Evolutionary conservation across 2,113 vertebrate genomes (phyloP).

Genomic region (Spea multiplicata): DNA sequence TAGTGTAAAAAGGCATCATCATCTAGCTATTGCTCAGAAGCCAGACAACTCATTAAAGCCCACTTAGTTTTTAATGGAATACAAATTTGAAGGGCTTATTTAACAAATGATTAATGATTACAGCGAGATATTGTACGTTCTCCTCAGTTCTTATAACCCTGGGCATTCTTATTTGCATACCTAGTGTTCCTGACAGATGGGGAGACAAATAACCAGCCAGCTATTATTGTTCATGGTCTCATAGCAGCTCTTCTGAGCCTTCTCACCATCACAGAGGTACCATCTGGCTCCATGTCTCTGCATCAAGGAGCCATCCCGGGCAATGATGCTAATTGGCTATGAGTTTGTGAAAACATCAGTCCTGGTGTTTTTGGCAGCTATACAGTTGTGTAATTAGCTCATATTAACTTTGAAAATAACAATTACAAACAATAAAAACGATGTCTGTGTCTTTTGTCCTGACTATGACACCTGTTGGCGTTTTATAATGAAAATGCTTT

Average conservation of each 20-base stretch:
- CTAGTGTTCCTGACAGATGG: neutral
- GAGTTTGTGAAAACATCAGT: neutral
- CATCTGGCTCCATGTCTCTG: neutral
- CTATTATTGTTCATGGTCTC: neutral
- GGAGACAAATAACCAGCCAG: neutral
- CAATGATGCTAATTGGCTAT: conserved; percentile 6
- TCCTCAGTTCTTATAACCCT: neutral
- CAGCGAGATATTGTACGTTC: neutral
- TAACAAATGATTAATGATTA: neutral
- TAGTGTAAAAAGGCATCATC: neutral
- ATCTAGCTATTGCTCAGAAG: neutral
- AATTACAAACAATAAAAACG: neutral
- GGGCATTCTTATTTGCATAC: neutral
- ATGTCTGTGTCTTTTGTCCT: neutral
- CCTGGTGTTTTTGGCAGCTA: neutral
- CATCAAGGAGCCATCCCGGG: neutral
- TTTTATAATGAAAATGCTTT: neutral
- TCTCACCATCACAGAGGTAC: neutral
- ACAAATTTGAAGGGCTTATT: neutral
- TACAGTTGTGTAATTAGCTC: neutral
- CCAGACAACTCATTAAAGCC: neutral
- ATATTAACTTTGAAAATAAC: neutral
- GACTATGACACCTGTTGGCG: neutral
- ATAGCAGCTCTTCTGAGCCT: neutral
- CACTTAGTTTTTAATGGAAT: neutral